A percentile compares a stretch with the other conserved stretches of the same genome.
Evolutionary conservation across 1,140 invertebrate species (phyloP).

Genomic region (Meloidogyne hapla): DNA sequence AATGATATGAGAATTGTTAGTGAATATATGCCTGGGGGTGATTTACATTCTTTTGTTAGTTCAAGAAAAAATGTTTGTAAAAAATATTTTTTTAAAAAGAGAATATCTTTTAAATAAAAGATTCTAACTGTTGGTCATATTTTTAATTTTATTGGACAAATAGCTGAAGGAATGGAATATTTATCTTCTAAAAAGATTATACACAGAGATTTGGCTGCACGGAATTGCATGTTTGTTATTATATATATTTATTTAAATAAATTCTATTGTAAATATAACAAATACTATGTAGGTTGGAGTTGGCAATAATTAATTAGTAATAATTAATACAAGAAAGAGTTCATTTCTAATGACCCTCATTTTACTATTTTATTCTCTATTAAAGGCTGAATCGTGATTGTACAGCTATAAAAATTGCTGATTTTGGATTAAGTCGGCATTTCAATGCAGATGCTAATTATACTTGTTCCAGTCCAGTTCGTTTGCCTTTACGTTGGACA

Average conservation of each 20-base stretch:
- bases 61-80: slow-evolving; percentile 20
- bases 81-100: slow-evolving; percentile 4
- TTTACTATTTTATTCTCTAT: slow-evolving; percentile 14
- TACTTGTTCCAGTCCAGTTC: slow-evolving; percentile 3
- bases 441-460: slow-evolving; percentile 37
- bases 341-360: no score
- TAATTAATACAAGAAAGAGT: no score
- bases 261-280: no score
- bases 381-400: slow-evolving; percentile 79
- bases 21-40: slow-evolving; percentile 43
- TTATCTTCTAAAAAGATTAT: slow-evolving; percentile 85
- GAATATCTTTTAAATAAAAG: slow-evolving; percentile 26
- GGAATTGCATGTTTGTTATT: slow-evolving; percentile 75
- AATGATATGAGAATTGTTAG: slow-evolving; percentile 41
- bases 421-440: slow-evolving; percentile 87
- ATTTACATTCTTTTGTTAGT: slow-evolving; percentile 29
- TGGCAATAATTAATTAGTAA: no score
- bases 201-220: slow-evolving; percentile 91
- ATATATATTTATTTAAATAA: no score
- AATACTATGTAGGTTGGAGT: no score
- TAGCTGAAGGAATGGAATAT: slow-evolving; percentile 94
- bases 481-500: slow-evolving; percentile 45
- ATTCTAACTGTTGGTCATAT: slow-evolving; percentile 83
- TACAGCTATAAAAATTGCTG: slow-evolving; percentile 84
- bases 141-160: slow-evolving; percentile 91